Percentiles rank a stretch among this genome's conserved stretches.
Evolutionary conservation across 1,140 invertebrate species (phyloP).

Genomic region (Hylyphantes graminicola): DNA sequence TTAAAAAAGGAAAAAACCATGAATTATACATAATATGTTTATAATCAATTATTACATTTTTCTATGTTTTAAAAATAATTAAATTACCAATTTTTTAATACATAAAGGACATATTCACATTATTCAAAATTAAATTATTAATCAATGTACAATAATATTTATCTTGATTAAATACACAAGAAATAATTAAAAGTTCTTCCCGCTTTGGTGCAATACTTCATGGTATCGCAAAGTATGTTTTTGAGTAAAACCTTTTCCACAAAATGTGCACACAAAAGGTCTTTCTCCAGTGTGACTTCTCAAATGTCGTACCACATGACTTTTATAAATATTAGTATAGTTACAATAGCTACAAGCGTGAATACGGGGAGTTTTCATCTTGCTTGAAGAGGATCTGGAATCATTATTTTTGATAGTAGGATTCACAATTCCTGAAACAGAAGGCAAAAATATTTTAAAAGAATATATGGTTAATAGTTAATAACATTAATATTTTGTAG

Average conservation of each 20-base stretch:
- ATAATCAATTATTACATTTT: background rate
- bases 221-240: conserved; percentile 34
- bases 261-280: conserved; percentile 68
- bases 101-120: background rate
- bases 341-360: conserved; percentile 18
- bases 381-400: background rate
- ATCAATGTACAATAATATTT: background rate
- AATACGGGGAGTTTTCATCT: background rate
- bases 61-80: background rate
- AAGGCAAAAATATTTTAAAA: background rate
- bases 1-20: no score
- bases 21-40: no score
- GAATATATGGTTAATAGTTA: background rate
- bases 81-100: background rate
- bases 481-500: conserved; percentile 1
- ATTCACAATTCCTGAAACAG: background rate
- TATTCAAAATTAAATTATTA: conserved; percentile 1
- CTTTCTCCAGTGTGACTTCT: conserved; percentile 68
- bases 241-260: conserved; percentile 65
- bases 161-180: conserved; percentile 1
- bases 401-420: background rate
- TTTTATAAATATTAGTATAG: conserved; percentile 62
- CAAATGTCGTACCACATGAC: conserved; percentile 67
- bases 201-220: conserved; percentile 21
- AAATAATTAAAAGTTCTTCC: background rate